Percentiles rank a stretch among this genome's conserved stretches.
phyloP scores from a whole-genome alignment of 2,113 vertebrate genomes.

The Scortum barcoo region DNA sequence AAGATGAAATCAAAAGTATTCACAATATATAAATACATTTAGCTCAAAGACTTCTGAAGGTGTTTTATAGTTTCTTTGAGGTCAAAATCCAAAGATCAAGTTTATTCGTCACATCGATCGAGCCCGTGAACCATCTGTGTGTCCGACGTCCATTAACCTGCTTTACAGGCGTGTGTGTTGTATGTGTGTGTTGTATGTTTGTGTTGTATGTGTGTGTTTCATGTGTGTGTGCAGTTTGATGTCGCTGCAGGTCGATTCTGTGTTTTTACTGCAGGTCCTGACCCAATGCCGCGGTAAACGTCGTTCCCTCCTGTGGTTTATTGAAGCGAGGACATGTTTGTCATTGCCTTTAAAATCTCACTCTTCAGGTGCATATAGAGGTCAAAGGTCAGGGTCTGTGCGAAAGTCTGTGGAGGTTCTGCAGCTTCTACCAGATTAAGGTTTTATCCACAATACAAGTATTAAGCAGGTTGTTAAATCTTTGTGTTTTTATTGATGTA shows the following conservation, averaged over 20 bases:
- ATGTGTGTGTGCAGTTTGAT: not conserved
- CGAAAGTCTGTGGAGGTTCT: not conserved
- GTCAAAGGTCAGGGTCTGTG: constrained; percentile 11
- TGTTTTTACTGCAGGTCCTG: constrained; percentile 17
- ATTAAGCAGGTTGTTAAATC: not conserved
- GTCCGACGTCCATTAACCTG: not conserved
- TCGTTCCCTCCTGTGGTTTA: not conserved
- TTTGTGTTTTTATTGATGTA: no score
- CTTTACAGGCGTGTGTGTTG: not conserved
- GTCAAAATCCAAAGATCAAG: not conserved
- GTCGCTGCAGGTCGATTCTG: not conserved
- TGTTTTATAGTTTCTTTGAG: not conserved
- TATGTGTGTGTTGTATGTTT: not conserved
- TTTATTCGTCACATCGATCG: not conserved
- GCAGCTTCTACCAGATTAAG: no score
- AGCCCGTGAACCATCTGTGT: not conserved
- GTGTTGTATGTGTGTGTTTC: not conserved
- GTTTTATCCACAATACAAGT: not conserved
- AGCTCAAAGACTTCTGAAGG: no score
- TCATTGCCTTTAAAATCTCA: constrained; percentile 21
- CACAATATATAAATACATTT: no score
- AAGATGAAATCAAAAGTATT: no score
- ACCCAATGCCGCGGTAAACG: not conserved
- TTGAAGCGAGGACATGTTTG: not conserved
- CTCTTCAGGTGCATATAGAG: not conserved